Percentiles rank a stretch among this genome's conserved stretches.
phyloP scores from a whole-genome alignment of 2,797 vertebrate species.

The Hydrocynus forskahlii region DNA sequence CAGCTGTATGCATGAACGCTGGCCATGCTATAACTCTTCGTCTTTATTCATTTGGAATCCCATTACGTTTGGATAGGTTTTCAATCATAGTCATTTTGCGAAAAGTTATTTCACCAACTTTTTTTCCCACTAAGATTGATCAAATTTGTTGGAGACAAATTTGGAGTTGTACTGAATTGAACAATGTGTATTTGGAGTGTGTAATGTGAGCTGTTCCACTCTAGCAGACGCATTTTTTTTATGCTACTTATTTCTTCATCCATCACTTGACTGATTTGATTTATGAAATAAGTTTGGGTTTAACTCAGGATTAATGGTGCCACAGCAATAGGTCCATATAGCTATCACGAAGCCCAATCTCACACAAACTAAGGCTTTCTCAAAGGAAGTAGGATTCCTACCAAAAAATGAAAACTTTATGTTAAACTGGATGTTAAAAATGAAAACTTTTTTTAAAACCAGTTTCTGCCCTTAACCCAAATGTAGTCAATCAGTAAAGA shows the following conservation, averaged over 20 bases:
- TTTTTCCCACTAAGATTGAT: background rate
- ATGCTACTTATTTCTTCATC: constrained; percentile 3
- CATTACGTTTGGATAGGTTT: background rate
- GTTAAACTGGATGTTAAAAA: too few species aligned
- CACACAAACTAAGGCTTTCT: background rate
- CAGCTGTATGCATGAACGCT: background rate
- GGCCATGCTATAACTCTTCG: background rate
- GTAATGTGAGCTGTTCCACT: background rate
- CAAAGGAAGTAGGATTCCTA: too few species aligned
- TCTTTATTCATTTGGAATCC: constrained; percentile 9
- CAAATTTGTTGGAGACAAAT: background rate
- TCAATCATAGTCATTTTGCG: background rate
- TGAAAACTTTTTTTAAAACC: too few species aligned
- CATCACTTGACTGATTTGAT: background rate
- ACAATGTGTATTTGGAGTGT: too few species aligned
- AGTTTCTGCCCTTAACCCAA: too few species aligned
- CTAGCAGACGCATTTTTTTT: background rate
- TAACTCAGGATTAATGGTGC: background rate
- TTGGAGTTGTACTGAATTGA: background rate
- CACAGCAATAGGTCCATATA: background rate
- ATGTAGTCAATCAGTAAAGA: too few species aligned
- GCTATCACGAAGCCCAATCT: background rate
- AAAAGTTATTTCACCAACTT: background rate
- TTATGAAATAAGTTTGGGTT: background rate
- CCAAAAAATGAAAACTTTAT: too few species aligned